phyloP scores from a whole-genome alignment of 2,888 invertebrate genomes.

The Plagodis pulveraria region DNA sequence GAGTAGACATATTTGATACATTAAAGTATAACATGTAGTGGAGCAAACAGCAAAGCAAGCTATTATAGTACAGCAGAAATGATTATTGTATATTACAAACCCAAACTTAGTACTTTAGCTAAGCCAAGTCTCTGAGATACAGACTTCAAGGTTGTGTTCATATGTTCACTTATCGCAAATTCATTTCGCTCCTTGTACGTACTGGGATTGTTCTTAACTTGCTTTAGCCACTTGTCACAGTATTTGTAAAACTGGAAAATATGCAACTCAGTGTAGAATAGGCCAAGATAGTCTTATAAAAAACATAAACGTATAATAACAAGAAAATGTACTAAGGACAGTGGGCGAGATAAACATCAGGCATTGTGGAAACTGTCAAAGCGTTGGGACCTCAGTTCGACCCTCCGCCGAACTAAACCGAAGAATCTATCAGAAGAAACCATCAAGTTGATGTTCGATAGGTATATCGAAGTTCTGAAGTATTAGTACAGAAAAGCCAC shows the following conservation, averaged over 20 bases:
- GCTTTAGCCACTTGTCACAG: slow-evolving; percentile 88
- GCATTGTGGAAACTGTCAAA: too few relatives aligned
- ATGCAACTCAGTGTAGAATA: slow-evolving; percentile 57
- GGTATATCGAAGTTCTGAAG: too few relatives aligned
- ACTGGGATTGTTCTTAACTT: slow-evolving; percentile 88
- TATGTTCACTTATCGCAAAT: slow-evolving; percentile 82
- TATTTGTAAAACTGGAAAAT: slow-evolving; percentile 91
- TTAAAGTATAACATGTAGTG: slow-evolving; percentile 19
- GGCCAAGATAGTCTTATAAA: slow-evolving; percentile 38
- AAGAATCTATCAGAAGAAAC: too few relatives aligned
- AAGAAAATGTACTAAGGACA: too few relatives aligned
- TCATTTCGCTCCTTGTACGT: slow-evolving; percentile 83
- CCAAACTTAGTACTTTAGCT: slow-evolving; percentile 71
- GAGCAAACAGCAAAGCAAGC: slow-evolving; percentile 67
- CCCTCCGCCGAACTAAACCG: too few relatives aligned
- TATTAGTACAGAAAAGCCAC: too few relatives aligned
- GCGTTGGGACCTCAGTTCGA: too few relatives aligned
- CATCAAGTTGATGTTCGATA: too few relatives aligned
- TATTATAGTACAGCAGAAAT: slow-evolving; percentile 31
- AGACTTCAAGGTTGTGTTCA: slow-evolving; percentile 83
- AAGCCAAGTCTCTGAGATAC: slow-evolving; percentile 87
- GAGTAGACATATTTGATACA: background rate
- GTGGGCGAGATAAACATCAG: too few relatives aligned
- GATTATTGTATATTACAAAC: slow-evolving; percentile 67
- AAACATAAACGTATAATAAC: background rate